Conservation (phyloP, 2,888 invertebrate species). For the Invenusta paracnida region DNA sequence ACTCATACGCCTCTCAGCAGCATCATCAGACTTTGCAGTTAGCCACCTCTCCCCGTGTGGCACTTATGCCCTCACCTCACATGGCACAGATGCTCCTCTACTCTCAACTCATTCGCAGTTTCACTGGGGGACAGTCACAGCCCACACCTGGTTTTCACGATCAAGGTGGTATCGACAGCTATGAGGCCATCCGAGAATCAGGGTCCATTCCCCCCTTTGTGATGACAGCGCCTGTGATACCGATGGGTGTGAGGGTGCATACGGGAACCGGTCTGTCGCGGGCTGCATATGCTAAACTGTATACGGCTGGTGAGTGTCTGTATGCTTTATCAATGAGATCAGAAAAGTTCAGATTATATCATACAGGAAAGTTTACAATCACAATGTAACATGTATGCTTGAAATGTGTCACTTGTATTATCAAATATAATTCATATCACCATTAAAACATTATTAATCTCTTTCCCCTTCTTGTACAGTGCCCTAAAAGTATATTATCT, state of each 20-base stretch:
- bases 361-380: no score
- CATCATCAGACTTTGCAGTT: no score
- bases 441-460: no score
- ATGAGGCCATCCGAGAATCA: neutral
- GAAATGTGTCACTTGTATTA: no score
- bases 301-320: slow-evolving; percentile 52
- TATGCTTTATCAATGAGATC: no score
- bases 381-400: no score
- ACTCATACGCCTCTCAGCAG: no score
- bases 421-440: no score
- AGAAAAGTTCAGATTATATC: no score
- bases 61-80: slow-evolving; percentile 13
- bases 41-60: neutral
- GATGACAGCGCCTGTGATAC: neutral
- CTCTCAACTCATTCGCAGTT: neutral
- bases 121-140: neutral
- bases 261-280: slow-evolving; percentile 55
- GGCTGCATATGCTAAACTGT: slow-evolving; percentile 58
- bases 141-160: neutral
- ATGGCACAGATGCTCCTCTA: slow-evolving; percentile 29
- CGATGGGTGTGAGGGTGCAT: slow-evolving; percentile 34
- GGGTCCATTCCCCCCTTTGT: neutral
- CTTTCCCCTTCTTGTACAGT: no score
- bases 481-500: no score
- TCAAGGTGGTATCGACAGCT: neutral